phyloP scores from a whole-genome alignment of 2,888 invertebrate species.

The Lasioglossum leucozonium region DNA sequence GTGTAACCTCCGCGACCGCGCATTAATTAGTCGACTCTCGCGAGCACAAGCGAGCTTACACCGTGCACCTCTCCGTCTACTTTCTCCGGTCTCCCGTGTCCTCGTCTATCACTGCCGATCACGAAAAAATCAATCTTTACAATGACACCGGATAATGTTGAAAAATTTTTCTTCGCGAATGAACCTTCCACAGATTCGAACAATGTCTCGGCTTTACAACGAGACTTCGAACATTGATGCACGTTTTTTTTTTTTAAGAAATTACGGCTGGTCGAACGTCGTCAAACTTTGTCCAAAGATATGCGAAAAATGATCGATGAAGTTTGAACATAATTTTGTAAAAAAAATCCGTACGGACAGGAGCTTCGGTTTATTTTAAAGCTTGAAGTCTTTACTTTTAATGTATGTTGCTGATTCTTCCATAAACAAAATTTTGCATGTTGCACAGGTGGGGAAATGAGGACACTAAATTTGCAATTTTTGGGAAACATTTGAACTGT shows the following conservation, averaged over 20 bases:
- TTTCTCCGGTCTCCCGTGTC: slow-evolving; percentile 48
- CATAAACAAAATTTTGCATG: background rate
- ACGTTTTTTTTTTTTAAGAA: no score
- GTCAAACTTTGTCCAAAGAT: background rate
- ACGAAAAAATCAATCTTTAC: background rate
- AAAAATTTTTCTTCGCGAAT: background rate
- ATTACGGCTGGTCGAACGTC: background rate
- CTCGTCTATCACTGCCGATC: slow-evolving; percentile 33
- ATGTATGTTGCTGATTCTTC: no score
- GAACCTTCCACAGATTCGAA: background rate
- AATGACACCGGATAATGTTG: fast-evolving
- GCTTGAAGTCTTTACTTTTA: no score
- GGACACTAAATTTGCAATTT: background rate
- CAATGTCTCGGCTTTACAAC: background rate
- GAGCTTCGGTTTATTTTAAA: background rate
- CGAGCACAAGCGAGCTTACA: background rate
- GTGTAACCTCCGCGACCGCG: slow-evolving; percentile 11
- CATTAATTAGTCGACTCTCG: slow-evolving; percentile 47
- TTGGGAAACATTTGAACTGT: no score
- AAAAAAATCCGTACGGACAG: background rate
- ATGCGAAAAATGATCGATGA: background rate
- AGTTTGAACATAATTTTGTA: background rate
- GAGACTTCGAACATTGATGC: no score
- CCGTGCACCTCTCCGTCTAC: slow-evolving; percentile 26
- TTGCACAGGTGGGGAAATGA: background rate